A percentile compares a stretch with the other conserved stretches of the same genome.
Conservation (phyloP, 1,140 invertebrate genomes). For the Halesus radiatus region DNA sequence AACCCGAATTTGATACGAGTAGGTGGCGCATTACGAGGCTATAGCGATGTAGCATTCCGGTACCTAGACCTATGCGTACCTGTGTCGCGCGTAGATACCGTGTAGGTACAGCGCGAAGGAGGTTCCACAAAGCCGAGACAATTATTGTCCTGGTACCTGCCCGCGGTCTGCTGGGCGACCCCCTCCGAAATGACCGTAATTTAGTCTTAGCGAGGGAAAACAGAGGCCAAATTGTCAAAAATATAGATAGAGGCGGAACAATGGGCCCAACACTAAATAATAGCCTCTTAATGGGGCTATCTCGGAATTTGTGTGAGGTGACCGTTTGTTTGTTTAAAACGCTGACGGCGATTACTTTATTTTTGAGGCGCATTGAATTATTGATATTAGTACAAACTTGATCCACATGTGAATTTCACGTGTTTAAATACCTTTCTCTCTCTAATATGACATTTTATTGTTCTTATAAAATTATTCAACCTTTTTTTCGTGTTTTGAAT, state of each 20-base stretch:
- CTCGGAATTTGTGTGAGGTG: slow-evolving; percentile 9
- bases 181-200: slow-evolving; percentile 55
- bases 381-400: neutral
- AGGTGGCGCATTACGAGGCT: slow-evolving; percentile 38
- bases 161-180: slow-evolving; percentile 20
- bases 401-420: neutral
- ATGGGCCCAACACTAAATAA: slow-evolving; percentile 52
- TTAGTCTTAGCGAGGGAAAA: slow-evolving; percentile 47
- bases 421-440: neutral
- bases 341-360: slow-evolving; percentile 49
- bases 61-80: too few species aligned
- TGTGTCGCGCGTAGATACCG: neutral
- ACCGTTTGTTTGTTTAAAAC: slow-evolving; percentile 29
- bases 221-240: slow-evolving; percentile 54
- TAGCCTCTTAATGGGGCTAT: slow-evolving; percentile 51
- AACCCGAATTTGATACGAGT: slow-evolving; percentile 41
- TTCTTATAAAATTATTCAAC: too few species aligned
- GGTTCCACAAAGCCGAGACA: slow-evolving; percentile 42
- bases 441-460: too few species aligned
- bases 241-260: slow-evolving; percentile 47
- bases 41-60: slow-evolving; percentile 30
- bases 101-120: slow-evolving; percentile 22
- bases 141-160: slow-evolving; percentile 46
- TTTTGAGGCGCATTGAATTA: slow-evolving; percentile 14
- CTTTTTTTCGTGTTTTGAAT: too few species aligned